These are phyloP conservation scores for Macrocentrus cingulum DNA, from an alignment of 1,140 invertebrate genomes.

Conservation along the genomic window DNA sequence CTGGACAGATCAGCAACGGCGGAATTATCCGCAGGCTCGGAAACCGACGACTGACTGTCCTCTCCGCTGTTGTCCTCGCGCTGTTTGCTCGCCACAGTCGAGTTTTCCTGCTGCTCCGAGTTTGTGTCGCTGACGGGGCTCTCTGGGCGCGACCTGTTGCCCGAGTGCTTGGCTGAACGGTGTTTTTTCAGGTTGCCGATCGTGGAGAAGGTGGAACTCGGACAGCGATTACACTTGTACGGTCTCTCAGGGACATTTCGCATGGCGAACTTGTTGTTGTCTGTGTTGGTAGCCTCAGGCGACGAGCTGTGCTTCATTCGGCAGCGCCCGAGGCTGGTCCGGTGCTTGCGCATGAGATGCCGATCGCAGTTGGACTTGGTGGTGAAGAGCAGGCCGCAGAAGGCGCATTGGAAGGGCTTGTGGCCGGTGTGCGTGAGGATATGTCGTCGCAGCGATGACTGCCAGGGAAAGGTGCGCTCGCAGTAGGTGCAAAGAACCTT, in stretches of 20 bases:
- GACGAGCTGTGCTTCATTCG: constrained; percentile 47
- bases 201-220: constrained; percentile 83
- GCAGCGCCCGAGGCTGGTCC: constrained; percentile 59
- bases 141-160: constrained; percentile 42
- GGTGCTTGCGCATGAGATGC: constrained; percentile 88
- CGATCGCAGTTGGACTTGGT: constrained; percentile 97
- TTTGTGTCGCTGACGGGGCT: constrained; percentile 41
- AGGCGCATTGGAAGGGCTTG: constrained; percentile 92
- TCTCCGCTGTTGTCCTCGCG: constrained; percentile 54
- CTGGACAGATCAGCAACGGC: not conserved
- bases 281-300: constrained; percentile 43
- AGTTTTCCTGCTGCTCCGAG: constrained; percentile 40
- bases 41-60: constrained; percentile 55
- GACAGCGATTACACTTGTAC: constrained; percentile 82
- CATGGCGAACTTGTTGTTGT: constrained; percentile 58
- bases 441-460: constrained; percentile 87
- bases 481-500: constrained; percentile 91
- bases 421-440: constrained; percentile 93
- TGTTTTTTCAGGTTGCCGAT: constrained; percentile 79
- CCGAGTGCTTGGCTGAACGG: constrained; percentile 69
- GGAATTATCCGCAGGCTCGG: constrained; percentile 41
- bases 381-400: constrained; percentile 90
- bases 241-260: constrained; percentile 77
- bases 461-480: constrained; percentile 92
- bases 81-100: constrained; percentile 30